Base-by-base conservation (phyloP, 2,113 vertebrate genomes). In the Loxodonta africana region DNA sequence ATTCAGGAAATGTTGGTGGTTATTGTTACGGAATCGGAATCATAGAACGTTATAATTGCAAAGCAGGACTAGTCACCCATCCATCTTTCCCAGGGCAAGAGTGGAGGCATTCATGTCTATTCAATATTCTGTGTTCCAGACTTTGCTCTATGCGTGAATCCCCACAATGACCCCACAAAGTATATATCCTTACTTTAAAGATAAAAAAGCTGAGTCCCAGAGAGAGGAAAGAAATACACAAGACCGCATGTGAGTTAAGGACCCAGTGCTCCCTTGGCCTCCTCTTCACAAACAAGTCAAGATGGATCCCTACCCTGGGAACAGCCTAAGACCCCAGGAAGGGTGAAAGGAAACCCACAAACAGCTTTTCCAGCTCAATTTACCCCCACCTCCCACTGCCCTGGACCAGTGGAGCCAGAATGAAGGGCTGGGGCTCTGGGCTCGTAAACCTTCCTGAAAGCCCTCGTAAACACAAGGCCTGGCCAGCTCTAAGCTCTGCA, bases 361-460 rank as follows among this genome's bases (percentile, higher is more conserved):
- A 30, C 23, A 44, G 63, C 62, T n/a, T 67, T 53, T 41, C 48
- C 57, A 23, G 8, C 10, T 48, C 14, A 0, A 8, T 37, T 17
- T 8, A 8, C n/a, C 33, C 51, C 80, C 7, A 1, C 46, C 21
- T 63, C 18, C 8, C 25, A 1, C 83, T 8, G 8, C 77, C 37
- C 74, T 10, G 15, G 12, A 33, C 80, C 48, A 33, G 30, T 14
- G 11, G 65, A 73, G 30, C 51, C 41, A 30, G 83, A 8, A 62
- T 18, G 23, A 92, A 25, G 63, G 84, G 30, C 76, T 85, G 0
- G 1, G 8, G 41, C 77, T 37, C 9, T 69, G 63, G 44, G 48
- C 83, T 93, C 57, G 0, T 93, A 97, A 95, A 94, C 85, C 37
- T 63, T 57, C 69, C 77, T 46, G 78, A 82, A 90, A 81, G 44